Evolutionary conservation across 2,113 vertebrate genomes (phyloP), one percentile per base, ranked within the genome.

Genomic region (Atrichornis clamosus): DNA sequence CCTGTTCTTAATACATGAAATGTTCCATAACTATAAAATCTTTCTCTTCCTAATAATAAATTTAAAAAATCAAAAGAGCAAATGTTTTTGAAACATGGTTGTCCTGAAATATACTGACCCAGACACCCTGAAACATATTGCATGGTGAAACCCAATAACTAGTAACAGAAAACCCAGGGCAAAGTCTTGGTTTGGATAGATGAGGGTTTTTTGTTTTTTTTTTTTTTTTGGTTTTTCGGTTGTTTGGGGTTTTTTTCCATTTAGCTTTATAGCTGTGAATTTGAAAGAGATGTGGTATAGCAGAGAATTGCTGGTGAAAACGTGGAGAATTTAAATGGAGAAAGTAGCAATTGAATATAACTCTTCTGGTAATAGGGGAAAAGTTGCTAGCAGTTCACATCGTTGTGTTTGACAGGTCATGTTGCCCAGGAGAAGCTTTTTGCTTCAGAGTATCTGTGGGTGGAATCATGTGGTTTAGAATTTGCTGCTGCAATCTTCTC

Each of bases 401-500:
- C 84, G 77, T 60, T 58, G 53, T 90, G 47, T 77, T 68, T 96
- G 89, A 90, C 70, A 80, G 75, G 87, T 94, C 75, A 20, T 44
- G 88, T 63, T 94, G 86, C 53, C 56, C 49, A 75, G 72, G 82
- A 93, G 84, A 68, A 84, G 35, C 13, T 85, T 75, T 89, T 77
- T 3, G 1, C 76, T 78, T 88, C 42, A 56, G 56, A 81, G 26
- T 67, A 12, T 65, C 68, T 0, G 84, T 86, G 73, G 84, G 77
- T 64, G 84, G 79, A 93, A 90, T 67, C 68, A 6, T 8, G 24
- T 35, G 24, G 27, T 41, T 76, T 59, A 62, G 72, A 87, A 95
- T 37, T 58, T 72, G 44, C 64, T 81, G 22, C 49, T 94, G 32
- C 65, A 69, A 83, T 93, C 68, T 82, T 89, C 79, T 78, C 28